These are phyloP conservation scores for Bufo bufo DNA, from an alignment of 2,113 vertebrate species.

Conservation along the genomic window DNA sequence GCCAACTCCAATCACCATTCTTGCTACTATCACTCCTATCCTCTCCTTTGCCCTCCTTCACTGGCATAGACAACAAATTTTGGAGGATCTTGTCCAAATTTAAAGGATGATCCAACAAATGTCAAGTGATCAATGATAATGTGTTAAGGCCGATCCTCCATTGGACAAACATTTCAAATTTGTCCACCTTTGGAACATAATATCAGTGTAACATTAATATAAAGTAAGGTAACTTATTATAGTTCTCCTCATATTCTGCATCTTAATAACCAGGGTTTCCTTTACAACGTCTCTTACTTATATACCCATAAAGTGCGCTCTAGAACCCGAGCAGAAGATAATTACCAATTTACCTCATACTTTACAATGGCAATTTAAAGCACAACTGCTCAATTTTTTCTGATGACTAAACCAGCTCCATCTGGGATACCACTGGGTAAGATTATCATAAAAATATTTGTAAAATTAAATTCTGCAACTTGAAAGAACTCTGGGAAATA, in stretches of 20 bases:
- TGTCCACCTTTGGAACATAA: not conserved
- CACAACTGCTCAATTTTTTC: slow-evolving; percentile 60
- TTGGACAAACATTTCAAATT: no score
- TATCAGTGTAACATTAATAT: slow-evolving; percentile 5
- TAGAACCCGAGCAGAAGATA: slow-evolving; percentile 43
- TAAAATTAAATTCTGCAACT: slow-evolving; percentile 71
- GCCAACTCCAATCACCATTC: no score
- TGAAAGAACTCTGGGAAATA: slow-evolving; percentile 20
- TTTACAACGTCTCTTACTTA: slow-evolving; percentile 14
- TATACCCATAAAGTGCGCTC: slow-evolving; percentile 9
- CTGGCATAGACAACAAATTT: no score
- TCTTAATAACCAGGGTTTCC: slow-evolving; percentile 32
- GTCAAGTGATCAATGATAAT: not conserved
- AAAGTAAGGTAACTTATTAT: not conserved
- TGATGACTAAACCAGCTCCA: slow-evolving; percentile 79
- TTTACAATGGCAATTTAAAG: slow-evolving; percentile 38
- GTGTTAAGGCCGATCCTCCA: not conserved
- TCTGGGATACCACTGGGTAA: slow-evolving; percentile 81
- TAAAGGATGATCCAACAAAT: not conserved
- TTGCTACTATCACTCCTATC: no score
- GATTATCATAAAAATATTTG: slow-evolving; percentile 75
- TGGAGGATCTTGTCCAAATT: not conserved
- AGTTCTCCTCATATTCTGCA: not conserved
- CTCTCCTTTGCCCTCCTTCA: no score
- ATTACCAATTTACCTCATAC: slow-evolving; percentile 42